Evolutionary conservation across 2,888 invertebrate genomes (phyloP).

Genomic region (Zelleria hepariella): DNA sequence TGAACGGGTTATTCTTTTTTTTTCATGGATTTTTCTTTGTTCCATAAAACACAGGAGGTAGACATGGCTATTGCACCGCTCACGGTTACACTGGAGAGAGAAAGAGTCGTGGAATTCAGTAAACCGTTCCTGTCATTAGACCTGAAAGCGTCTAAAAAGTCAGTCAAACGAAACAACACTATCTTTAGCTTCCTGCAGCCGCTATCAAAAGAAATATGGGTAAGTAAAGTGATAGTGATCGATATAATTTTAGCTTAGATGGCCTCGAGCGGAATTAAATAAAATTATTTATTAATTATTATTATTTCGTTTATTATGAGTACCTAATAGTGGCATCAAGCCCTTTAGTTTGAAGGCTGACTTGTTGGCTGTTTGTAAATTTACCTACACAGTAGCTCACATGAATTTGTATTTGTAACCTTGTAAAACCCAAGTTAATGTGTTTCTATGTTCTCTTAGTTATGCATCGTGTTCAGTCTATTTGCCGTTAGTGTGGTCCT

Average conservation of each 20-base stretch:
- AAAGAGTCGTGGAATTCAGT: constrained; percentile 96
- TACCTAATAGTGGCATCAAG: too few relatives aligned
- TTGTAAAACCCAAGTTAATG: not conserved
- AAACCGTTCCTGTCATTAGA: constrained; percentile 98
- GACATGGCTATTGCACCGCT: constrained; percentile 96
- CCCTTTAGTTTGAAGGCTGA: too few relatives aligned
- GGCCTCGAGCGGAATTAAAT: too few relatives aligned
- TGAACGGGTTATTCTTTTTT: not conserved
- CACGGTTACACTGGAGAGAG: constrained; percentile 93
- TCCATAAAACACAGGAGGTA: constrained; percentile 83
- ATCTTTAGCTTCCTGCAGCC: constrained; percentile 98
- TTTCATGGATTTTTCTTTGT: not conserved
- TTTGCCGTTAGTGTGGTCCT: constrained; percentile 94
- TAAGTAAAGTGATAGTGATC: constrained; percentile 78
- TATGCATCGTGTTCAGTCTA: constrained; percentile 85
- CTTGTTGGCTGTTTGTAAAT: too few relatives aligned
- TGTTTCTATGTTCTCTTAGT: constrained; percentile 35
- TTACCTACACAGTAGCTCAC: too few relatives aligned
- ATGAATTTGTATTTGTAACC: too few relatives aligned
- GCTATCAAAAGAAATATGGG: constrained; percentile 97
- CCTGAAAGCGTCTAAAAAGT: constrained; percentile 93
- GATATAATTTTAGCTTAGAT: not conserved
- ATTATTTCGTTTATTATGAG: too few relatives aligned
- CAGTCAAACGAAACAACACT: constrained; percentile 84
- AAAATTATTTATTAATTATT: too few relatives aligned